A percentile compares a stretch with the other conserved stretches of the same genome.
These are phyloP conservation scores for Tribolium freemani DNA, from an alignment of 2,888 invertebrate species.

Conservation along the genomic window DNA sequence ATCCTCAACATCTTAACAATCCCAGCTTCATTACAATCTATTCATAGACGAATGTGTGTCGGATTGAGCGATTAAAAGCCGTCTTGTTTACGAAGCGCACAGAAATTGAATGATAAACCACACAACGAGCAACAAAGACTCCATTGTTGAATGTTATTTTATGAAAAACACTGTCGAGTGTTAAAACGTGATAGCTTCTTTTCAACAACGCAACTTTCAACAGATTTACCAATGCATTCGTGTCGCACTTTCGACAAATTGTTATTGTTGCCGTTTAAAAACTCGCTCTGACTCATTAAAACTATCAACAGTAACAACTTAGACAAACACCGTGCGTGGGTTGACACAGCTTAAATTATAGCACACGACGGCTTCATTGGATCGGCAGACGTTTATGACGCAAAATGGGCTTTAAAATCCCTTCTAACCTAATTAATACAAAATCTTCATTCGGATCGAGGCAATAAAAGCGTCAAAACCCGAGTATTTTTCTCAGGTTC, in stretches of 20 bases:
- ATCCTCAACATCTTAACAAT: constrained; percentile 7
- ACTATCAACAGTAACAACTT: constrained; percentile 5
- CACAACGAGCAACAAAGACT: constrained; percentile 13
- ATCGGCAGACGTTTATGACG: not conserved
- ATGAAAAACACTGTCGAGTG: constrained; percentile 24
- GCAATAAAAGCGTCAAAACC: no score
- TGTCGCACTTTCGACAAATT: constrained; percentile 17
- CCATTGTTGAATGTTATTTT: constrained; percentile 20
- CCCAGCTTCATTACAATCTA: constrained; percentile 29
- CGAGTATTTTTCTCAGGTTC: not conserved
- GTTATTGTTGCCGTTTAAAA: constrained; percentile 15
- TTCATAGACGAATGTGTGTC: constrained; percentile 33
- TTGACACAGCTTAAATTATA: not conserved
- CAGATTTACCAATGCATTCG: not conserved
- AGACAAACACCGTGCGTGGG: constrained; percentile 2
- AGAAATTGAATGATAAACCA: constrained; percentile 33
- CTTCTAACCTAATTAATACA: not conserved
- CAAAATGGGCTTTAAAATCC: not conserved
- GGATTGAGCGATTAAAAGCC: constrained; percentile 31
- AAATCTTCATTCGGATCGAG: not conserved
- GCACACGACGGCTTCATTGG: not conserved
- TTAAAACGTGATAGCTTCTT: constrained; percentile 19
- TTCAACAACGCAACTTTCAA: constrained; percentile 13
- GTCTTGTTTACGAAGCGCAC: constrained; percentile 23
- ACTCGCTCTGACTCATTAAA: not conserved